Percentiles rank a stretch among this genome's conserved stretches.
Conservation (phyloP, 2,113 vertebrate species). For the Agelaius phoeniceus region DNA sequence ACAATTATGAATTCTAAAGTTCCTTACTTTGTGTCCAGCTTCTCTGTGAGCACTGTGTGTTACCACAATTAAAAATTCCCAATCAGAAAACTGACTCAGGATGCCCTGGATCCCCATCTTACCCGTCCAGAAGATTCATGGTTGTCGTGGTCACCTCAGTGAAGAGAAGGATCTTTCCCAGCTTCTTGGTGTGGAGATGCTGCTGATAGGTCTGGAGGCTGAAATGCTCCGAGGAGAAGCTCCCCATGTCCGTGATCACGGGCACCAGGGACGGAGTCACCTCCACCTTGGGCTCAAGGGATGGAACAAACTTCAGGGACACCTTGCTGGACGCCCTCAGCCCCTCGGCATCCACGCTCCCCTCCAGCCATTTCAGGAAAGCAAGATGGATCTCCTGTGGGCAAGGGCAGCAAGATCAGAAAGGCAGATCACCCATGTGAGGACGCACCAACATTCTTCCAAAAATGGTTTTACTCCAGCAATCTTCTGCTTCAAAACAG, state of each 20-base stretch:
- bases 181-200: constrained; percentile 78
- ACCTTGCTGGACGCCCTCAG: constrained; percentile 75
- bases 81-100: fast-evolving
- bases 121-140: constrained; percentile 94
- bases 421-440: background rate
- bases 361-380: constrained; percentile 78
- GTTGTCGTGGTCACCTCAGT: constrained; percentile 84
- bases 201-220: constrained; percentile 78
- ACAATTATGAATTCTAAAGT: background rate
- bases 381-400: constrained; percentile 63
- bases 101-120: constrained; percentile 29
- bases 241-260: constrained; percentile 73
- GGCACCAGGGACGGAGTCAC: constrained; percentile 66
- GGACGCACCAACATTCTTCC: background rate
- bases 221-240: constrained; percentile 78
- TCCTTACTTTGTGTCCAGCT: background rate
- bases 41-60: fast-evolving
- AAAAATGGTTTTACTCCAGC: background rate
- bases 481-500: background rate
- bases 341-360: constrained; percentile 63
- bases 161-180: constrained; percentile 86
- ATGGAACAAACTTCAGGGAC: constrained; percentile 75
- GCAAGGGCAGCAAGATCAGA: background rate
- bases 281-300: constrained; percentile 33
- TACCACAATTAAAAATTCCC: background rate